phyloP scores from a whole-genome alignment of 2,797 vertebrate species.

The Nothura maculosa region DNA sequence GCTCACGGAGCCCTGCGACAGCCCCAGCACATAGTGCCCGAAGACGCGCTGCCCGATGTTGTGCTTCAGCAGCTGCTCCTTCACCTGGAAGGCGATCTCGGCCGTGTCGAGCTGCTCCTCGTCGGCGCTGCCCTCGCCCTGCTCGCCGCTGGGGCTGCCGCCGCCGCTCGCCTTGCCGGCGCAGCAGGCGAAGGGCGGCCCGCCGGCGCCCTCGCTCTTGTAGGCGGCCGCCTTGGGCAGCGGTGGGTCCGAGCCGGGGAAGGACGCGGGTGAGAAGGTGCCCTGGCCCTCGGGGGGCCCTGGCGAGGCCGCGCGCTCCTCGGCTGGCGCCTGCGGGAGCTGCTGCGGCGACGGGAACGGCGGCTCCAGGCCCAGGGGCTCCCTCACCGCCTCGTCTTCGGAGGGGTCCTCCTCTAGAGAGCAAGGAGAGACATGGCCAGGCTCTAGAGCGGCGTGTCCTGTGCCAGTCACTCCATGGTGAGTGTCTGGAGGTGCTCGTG shows the following conservation, averaged over 20 bases:
- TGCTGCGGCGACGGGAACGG: constrained; percentile 88
- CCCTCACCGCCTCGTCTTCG: constrained; percentile 87
- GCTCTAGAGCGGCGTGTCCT: constrained; percentile 2
- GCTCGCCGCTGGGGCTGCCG: constrained; percentile 85
- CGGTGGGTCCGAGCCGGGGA: constrained; percentile 80
- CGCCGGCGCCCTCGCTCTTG: constrained; percentile 85
- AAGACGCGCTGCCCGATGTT: constrained; percentile 99
- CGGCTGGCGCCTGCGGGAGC: constrained; percentile 55
- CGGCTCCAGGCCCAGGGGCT: constrained; percentile 81
- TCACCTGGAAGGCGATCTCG: constrained; percentile 98
- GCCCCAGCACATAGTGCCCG: constrained; percentile 96
- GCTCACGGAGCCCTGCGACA: constrained; percentile 97
- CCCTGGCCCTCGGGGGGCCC: constrained; percentile 60
- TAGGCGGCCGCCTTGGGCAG: constrained; percentile 87
- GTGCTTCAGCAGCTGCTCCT: constrained; percentile 98
- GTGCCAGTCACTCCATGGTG: no score
- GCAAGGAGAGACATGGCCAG: constrained; percentile 21
- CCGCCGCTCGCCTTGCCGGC: constrained; percentile 85
- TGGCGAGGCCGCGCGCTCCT: constrained; percentile 84
- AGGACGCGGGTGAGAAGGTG: no score
- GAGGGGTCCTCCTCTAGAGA: constrained; percentile 90
- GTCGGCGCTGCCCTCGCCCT: constrained; percentile 85
- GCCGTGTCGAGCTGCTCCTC: constrained; percentile 96
- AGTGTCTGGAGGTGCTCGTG: no score
- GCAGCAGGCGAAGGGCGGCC: constrained; percentile 88